These are phyloP conservation scores for Microctonus hyperodae DNA, from an alignment of 2,888 invertebrate genomes.

Conservation along the genomic window DNA sequence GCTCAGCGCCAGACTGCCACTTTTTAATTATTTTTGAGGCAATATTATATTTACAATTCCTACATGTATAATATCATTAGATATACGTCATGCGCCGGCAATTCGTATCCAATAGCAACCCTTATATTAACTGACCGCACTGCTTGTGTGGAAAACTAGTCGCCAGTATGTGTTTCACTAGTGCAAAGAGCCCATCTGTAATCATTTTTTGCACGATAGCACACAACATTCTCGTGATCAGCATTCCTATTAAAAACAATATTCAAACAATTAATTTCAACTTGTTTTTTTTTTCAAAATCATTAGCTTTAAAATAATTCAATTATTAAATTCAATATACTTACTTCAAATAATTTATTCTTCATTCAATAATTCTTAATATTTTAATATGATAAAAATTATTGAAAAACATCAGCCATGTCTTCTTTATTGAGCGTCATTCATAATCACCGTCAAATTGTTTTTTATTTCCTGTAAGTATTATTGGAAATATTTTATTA, in stretches of 20 bases:
- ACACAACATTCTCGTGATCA: conserved; percentile 37
- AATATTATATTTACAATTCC: background rate
- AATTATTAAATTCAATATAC: background rate
- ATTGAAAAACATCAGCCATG: no score
- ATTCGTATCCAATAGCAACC: conserved; percentile 56
- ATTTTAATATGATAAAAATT: background rate
- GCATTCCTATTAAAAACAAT: background rate
- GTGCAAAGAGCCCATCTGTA: conserved; percentile 46
- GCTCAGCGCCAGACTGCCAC: no score
- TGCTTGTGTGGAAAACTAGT: conserved; percentile 42
- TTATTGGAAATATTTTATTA: background rate
- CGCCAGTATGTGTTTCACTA: conserved; percentile 52
- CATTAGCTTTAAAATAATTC: no score
- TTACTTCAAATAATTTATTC: background rate
- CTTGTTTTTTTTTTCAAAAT: no score
- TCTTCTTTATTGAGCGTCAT: no score
- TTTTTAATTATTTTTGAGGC: no score
- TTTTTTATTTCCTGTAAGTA: conserved; percentile 16
- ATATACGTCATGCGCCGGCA: conserved; percentile 23
- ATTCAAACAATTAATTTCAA: no score
- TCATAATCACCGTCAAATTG: background rate
- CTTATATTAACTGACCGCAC: conserved; percentile 48
- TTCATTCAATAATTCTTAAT: background rate
- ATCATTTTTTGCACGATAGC: conserved; percentile 15
- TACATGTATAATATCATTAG: background rate